Evolutionary conservation across 2,113 vertebrate species (phyloP).

Genomic region (Amphiprion percula): DNA sequence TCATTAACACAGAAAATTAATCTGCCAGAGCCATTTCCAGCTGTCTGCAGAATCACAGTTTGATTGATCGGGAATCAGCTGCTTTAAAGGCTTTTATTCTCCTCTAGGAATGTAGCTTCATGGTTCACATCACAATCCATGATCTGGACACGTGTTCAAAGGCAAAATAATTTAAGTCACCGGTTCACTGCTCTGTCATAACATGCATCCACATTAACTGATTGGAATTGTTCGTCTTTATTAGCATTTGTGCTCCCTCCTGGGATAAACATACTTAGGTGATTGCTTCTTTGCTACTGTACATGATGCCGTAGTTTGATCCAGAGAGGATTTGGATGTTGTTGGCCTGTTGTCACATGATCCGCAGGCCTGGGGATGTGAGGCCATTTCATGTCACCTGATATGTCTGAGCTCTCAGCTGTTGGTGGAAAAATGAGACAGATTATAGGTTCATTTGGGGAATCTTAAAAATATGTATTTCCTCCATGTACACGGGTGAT

Average conservation of each 20-base stretch:
- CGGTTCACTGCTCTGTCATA: constrained; percentile 37
- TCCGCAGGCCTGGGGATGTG: constrained; percentile 41
- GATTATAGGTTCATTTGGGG: constrained; percentile 69
- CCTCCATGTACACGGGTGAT: constrained; percentile 32
- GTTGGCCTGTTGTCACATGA: constrained; percentile 73
- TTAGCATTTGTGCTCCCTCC: constrained; percentile 67
- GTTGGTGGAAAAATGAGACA: constrained; percentile 58
- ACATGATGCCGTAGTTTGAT: constrained; percentile 72
- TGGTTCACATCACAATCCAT: constrained; percentile 25
- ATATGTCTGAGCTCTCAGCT: constrained; percentile 73
- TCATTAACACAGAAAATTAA: constrained; percentile 70
- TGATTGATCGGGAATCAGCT: constrained; percentile 43
- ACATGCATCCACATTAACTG: constrained; percentile 66
- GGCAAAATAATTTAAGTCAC: constrained; percentile 43
- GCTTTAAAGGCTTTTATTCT: constrained; percentile 45
- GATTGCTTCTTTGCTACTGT: constrained; percentile 72
- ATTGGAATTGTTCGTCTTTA: constrained; percentile 75
- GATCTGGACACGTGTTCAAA: constrained; percentile 22
- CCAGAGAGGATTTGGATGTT: constrained; percentile 73
- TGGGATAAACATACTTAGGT: constrained; percentile 72
- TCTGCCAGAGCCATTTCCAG: constrained; percentile 40
- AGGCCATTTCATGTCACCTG: constrained; percentile 70
- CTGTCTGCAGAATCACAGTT: constrained; percentile 45
- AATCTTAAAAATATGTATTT: constrained; percentile 51
- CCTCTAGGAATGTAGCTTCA: constrained; percentile 34